Percentiles rank a stretch among this genome's conserved stretches.
These are phyloP conservation scores for Oryzias sinensis DNA, from an alignment of 2,797 vertebrate genomes.

Conservation along the genomic window DNA sequence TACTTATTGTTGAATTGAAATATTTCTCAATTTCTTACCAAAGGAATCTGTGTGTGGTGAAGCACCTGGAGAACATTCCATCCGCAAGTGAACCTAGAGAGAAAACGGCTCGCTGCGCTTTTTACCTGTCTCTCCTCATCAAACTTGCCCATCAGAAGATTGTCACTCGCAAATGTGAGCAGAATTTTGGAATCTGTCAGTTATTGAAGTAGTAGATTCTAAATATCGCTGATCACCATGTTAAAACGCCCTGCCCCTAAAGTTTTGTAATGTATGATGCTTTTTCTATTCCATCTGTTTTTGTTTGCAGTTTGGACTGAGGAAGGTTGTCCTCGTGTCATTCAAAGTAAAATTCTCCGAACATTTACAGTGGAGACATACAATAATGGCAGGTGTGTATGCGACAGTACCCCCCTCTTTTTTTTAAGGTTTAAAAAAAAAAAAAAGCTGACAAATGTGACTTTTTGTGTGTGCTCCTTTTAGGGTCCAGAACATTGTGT, in stretches of 20 bases:
- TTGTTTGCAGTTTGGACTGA: constrained; percentile 77
- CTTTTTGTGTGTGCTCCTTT: neutral
- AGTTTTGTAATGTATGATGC: neutral
- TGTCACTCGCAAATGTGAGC: constrained; percentile 85
- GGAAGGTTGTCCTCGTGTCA: constrained; percentile 82
- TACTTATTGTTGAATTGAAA: neutral
- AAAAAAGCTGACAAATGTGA: too few species aligned
- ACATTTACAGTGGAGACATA: constrained; percentile 86
- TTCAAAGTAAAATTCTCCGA: constrained; percentile 83
- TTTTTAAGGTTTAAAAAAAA: too few species aligned
- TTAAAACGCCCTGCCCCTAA: neutral
- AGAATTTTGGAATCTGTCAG: neutral
- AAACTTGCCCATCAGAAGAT: constrained; percentile 76
- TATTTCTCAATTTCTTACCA: constrained; percentile 13
- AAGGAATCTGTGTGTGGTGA: constrained; percentile 78
- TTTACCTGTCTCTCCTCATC: constrained; percentile 86
- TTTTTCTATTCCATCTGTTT: constrained; percentile 1
- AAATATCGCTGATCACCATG: neutral
- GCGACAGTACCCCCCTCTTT: too few species aligned
- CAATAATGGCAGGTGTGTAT: constrained; percentile 83
- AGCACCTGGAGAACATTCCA: constrained; percentile 80
- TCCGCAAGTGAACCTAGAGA: constrained; percentile 68
- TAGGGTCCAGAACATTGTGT: constrained; percentile 84
- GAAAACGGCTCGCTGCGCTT: constrained; percentile 79
- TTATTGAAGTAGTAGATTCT: too few species aligned